Evolutionary conservation across 1,140 invertebrate species (phyloP), one percentile per base, ranked within the genome.

Genomic region (Physella acuta): DNA sequence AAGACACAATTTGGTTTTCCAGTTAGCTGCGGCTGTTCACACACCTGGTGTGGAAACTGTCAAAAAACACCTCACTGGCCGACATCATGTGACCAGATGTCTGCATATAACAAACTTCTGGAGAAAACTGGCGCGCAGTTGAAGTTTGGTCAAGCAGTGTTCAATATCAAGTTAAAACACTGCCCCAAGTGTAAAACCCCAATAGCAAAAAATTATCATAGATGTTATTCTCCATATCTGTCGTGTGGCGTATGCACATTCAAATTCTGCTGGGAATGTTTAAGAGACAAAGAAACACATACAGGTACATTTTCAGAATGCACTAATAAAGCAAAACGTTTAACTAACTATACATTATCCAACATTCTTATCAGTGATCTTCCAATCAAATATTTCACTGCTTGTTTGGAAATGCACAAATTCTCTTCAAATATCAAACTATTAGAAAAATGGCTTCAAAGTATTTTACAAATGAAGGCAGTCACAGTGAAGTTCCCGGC

Each of bases 41-140:
- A 14, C 16, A 51, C 37, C 30, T 64, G 62, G 62, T 64, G 62
- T 36, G 26, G 44, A 26, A 33, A 33, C 49, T 64, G 62, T 24
- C 39, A 52, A 24, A 24, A 33, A 28, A 36, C 34, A 20, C 62
- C 62, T 3, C 62, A 64, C 44, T 64, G 62, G 62, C 62, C 62
- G 20, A 49, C 33, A 2, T 52, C 62, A 16, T 64, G 62, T 64
- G 62, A 64, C 30, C 62, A 64, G 49, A 64, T 64, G 44, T 28
- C 62, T 28, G 62, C 49, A 0, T 64, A 64, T 49, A 64, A 53
- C 49, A 64, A 64, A 36, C 62, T 64, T 39, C 28, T 64, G 28
- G 14, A 39, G 24, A 64, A 64, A 64, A 36, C 49, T 36, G 28
- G 44, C 5, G 31, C n/a, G n/a, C 2, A 64, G 0, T 52, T 64